Evolutionary conservation across 1,140 invertebrate species (phyloP).

Genomic region (Drosophila virilis): DNA sequence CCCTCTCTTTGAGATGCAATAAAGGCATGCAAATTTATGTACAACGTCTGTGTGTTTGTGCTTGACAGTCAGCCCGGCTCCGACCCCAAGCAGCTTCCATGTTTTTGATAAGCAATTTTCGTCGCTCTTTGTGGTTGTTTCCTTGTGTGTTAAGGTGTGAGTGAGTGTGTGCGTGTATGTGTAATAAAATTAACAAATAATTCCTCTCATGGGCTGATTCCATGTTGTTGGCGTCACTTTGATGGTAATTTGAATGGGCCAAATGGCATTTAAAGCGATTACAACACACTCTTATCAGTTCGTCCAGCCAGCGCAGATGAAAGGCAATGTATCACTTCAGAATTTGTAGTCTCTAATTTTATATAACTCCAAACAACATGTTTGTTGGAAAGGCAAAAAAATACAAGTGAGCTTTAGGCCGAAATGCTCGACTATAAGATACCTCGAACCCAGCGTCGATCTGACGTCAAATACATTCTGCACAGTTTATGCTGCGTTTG

Average conservation of each 20-base stretch:
- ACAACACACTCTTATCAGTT: slow-evolving; percentile 64
- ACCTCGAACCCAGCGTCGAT: too few species aligned
- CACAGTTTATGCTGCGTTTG: too few species aligned
- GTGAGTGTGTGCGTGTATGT: slow-evolving; percentile 16
- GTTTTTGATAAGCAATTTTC: slow-evolving; percentile 81
- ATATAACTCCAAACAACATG: too few species aligned
- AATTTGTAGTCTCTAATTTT: not conserved
- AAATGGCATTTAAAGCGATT: slow-evolving; percentile 74
- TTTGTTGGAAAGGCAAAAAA: too few species aligned
- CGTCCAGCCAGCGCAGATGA: slow-evolving; percentile 32
- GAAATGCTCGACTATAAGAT: too few species aligned
- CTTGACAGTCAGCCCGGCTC: slow-evolving; percentile 18
- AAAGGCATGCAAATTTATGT: slow-evolving; percentile 80
- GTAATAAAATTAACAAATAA: slow-evolving; percentile 80
- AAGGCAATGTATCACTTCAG: slow-evolving; percentile 34
- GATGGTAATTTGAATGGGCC: slow-evolving; percentile 77
- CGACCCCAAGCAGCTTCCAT: slow-evolving; percentile 36
- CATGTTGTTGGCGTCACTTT: slow-evolving; percentile 64
- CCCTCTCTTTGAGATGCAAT: slow-evolving; percentile 61
- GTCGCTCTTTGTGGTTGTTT: slow-evolving; percentile 43
- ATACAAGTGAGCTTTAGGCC: too few species aligned
- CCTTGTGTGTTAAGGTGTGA: not conserved
- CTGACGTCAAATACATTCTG: too few species aligned
- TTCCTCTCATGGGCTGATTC: slow-evolving; percentile 54
- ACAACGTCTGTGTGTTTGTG: slow-evolving; percentile 34